Percentiles rank a stretch among this genome's conserved stretches.
These are phyloP conservation scores for Luscinia luscinia DNA, from an alignment of 2,797 vertebrate species.

Conservation along the genomic window DNA sequence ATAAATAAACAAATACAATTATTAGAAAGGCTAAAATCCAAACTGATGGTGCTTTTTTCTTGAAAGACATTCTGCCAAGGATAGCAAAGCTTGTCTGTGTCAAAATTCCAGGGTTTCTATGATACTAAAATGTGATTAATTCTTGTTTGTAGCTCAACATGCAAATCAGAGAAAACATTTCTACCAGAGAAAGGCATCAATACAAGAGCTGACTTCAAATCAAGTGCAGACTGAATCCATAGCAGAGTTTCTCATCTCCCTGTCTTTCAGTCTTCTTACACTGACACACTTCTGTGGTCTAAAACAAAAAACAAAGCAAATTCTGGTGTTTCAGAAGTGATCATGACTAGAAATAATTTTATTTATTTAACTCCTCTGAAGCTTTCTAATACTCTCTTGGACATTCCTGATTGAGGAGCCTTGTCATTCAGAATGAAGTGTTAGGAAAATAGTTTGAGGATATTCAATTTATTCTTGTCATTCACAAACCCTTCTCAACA, in stretches of 20 bases:
- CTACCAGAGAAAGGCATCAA: background rate
- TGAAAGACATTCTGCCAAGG: background rate
- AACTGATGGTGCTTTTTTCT: background rate
- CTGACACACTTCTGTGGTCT: background rate
- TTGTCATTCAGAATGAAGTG: background rate
- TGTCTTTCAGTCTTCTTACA: background rate
- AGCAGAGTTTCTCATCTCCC: background rate
- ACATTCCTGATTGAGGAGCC: background rate
- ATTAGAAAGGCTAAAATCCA: background rate
- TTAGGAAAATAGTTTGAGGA: background rate
- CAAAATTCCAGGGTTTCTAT: background rate
- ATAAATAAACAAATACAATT: background rate
- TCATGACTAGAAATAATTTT: background rate
- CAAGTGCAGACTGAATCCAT: accelerated
- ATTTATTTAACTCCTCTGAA: background rate
- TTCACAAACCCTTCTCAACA: background rate
- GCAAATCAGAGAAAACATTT: background rate
- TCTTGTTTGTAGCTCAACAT: background rate
- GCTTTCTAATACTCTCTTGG: background rate
- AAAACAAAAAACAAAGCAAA: background rate
- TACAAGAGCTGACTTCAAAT: background rate
- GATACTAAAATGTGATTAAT: background rate
- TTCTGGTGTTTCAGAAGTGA: background rate
- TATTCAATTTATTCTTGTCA: background rate
- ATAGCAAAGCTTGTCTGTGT: background rate